phyloP scores from a whole-genome alignment of 2,888 invertebrate species.

The Conus canariensis region DNA sequence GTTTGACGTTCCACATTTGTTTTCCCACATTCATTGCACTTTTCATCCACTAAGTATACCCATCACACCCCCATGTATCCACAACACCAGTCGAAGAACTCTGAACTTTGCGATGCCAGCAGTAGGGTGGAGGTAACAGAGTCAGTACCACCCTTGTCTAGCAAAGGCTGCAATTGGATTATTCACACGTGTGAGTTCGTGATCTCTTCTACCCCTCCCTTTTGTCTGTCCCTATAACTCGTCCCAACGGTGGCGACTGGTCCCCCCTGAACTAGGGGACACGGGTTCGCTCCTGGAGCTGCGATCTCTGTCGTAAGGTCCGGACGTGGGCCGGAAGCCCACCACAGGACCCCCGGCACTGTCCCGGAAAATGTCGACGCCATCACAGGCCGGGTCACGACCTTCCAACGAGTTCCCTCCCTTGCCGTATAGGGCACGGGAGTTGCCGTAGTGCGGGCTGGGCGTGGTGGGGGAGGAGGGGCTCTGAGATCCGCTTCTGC shows the following conservation, averaged over 20 bases:
- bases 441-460: no score
- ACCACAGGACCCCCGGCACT: slow-evolving; percentile 33
- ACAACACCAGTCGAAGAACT: neutral
- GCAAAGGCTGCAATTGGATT: neutral
- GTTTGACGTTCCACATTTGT: no score
- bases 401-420: neutral
- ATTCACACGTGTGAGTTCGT: neutral
- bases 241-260: slow-evolving; percentile 28
- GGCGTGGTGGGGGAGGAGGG: neutral
- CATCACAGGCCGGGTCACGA: slow-evolving; percentile 42
- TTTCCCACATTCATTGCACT: neutral
- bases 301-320: slow-evolving; percentile 52
- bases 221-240: neutral
- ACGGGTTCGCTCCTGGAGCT: slow-evolving; percentile 41
- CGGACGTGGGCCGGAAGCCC: slow-evolving; percentile 52
- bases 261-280: slow-evolving; percentile 22
- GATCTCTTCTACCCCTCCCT: neutral
- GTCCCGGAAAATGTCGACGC: slow-evolving; percentile 28
- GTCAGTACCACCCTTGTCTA: no score
- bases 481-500: neutral
- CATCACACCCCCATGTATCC: neutral
- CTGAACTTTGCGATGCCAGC: no score
- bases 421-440: no score
- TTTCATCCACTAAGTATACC: neutral
- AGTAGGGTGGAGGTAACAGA: neutral